Evolutionary conservation across 2,888 invertebrate genomes (phyloP), one percentile per base, ranked within the genome.

Genomic region (Caenorhabditis angaria): DNA sequence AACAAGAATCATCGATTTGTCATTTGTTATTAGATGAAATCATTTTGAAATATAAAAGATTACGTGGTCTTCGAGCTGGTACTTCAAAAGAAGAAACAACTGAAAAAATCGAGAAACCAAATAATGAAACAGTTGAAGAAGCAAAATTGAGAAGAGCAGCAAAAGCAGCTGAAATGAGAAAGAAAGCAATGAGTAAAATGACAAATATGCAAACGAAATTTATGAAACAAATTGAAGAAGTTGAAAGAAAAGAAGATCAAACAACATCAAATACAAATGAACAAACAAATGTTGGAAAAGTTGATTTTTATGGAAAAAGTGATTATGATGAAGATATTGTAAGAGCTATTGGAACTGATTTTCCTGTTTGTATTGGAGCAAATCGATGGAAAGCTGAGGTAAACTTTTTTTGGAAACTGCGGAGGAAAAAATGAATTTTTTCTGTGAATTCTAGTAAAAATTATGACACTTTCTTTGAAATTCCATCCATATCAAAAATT

Each of bases 301-400:
- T 24, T 0, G 55, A 58, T 3, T 60, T 61, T 8, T 70, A 77
- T n/a, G 70, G 53, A 47, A 67, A 67, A 22, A 48, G 47, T 8
- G 59, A 57, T 27, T 71, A 67, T 22, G 80, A 80, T 57, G 80
- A 80, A 48, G 80, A 80, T 67, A 57, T 68, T 29, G 72, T 75
- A 6, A 70, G 58, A 59, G 74, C 68, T 28, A 63, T 70, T 25
- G 62, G 64, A 20, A 55, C 50, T n/a, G 59, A 71, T 59, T 68
- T 86, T 80, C 76, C 86, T 0, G 85, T 87, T 12, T 84, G 85
- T 58, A 68, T 85, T 18, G 86, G 86, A 14, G 69, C 77, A 1
- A 59, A 75, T 12, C 69, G 70, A 25, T 76, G 80, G 55, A 68
- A 53, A 5, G 55, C 61, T 2, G 78, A 72, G 65, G 58, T 74